Evolutionary conservation across 2,888 invertebrate species (phyloP), one percentile per base, ranked within the genome.

Genomic region (Meghimatium bilineatum): DNA sequence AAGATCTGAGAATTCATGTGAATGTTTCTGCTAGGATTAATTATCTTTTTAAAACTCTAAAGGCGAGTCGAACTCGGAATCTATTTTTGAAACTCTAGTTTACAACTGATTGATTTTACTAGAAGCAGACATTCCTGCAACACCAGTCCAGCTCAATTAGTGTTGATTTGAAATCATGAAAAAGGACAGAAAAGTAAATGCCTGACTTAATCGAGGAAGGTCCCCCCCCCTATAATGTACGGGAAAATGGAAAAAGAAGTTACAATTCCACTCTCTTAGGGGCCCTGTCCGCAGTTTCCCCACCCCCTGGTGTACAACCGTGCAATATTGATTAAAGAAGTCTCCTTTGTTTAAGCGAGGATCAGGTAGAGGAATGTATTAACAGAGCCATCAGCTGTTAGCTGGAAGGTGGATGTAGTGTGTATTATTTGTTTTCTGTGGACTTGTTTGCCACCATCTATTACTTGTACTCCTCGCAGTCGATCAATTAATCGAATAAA

Each of bases 361-460:
- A 63, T 29, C 29, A 67, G n/a, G n/a, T 56, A 2, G 63, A n/a
- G 5, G n/a, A 2, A n/a, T 29, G 60, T 66, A 78, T 78, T 78
- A 78, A 78, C 49, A 78, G 67, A 23, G 26, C 34, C 78, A 78
- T 66, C 78, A 78, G 66, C 44, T 44, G 78, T 49, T 78, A 66
- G 29, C 32, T 63, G 63, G 78, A 67, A 67, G 44, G 78, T 67
- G 66, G 14, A 44, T 29, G 32, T 2, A 38, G 10, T 66, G 66
- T 78, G 78, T 49, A 44, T 63, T 66, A 49, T 67, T 67, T 63
- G 38, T 63, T 63, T 74, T 12, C 12, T 49, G n/a, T 36, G n/a
- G 77, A 77, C 52, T 74, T 74, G 52, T 74, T 74, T 52, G 52
- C 17, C 36, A 17, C 32, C 0, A 2, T 29, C 34, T 69, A 29